phyloP scores from a whole-genome alignment of 2,888 invertebrate genomes.

The Eupithecia centaureata region DNA sequence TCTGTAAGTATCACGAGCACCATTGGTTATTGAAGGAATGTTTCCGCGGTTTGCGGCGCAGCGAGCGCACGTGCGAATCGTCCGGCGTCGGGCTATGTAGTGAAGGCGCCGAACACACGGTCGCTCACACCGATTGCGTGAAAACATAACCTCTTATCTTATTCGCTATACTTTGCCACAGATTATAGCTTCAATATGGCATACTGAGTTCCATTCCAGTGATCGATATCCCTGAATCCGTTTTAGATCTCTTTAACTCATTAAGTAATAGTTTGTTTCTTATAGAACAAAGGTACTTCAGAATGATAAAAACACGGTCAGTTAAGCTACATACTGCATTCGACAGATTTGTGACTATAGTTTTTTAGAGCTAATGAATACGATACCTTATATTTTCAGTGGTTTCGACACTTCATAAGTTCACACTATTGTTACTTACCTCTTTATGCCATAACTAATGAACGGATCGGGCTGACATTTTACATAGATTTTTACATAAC shows the following conservation, averaged over 20 bases:
- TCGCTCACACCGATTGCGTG: slow-evolving; percentile 72
- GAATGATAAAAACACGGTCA: no score
- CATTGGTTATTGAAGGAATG: slow-evolving; percentile 54
- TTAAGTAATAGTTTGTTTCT: no score
- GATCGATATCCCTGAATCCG: background rate
- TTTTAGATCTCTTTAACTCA: background rate
- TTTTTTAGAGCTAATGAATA: no score
- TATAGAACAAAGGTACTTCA: no score
- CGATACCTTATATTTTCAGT: no score
- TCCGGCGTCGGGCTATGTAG: slow-evolving; percentile 77
- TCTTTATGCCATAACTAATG: no score
- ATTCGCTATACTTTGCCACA: slow-evolving; percentile 40
- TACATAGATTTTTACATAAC: no score
- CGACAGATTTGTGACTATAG: no score
- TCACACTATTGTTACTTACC: no score
- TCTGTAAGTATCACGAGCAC: slow-evolving; percentile 71
- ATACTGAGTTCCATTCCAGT: background rate
- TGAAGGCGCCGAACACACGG: slow-evolving; percentile 54
- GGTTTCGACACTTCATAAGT: no score
- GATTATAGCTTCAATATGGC: background rate
- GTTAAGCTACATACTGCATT: no score
- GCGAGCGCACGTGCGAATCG: slow-evolving; percentile 65
- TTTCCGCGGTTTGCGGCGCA: slow-evolving; percentile 35
- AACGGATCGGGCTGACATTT: no score
- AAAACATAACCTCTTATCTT: slow-evolving; percentile 75